Base-by-base conservation (phyloP, 2,888 invertebrate genomes). In the Lycocerus yunnanus region DNA sequence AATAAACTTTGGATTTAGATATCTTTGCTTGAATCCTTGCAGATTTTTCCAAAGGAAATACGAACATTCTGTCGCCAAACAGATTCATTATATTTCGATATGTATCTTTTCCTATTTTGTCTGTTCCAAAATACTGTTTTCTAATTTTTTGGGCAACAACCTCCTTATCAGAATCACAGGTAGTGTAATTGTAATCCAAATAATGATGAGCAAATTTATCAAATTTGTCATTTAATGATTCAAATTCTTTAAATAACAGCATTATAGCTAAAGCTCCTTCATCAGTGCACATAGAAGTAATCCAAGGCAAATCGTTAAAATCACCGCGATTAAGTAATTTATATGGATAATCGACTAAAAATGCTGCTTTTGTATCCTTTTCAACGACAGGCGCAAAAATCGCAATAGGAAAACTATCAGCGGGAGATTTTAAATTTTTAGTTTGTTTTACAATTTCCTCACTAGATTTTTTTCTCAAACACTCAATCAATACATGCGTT, bases 221-320 rank as follows among this genome's bases (percentile, higher is more conserved):
- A 90, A 92, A 93, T 24, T 89, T 81, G 43, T 90, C 88, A 15
- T 68, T 27, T 58, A 78, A 58, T n/a, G 72, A 43, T 16, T 75
- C 68, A n/a, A 65, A 9, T 71, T n/a, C 20, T 60, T 13, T 86
- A 81, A 4, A 92, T 84, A 10, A 80, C 0, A 10, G 2, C 8
- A 91, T 90, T 43, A 90, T 92, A 21, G 93, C 93, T 80, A 92
- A 94, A 14, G 93, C 87, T 72, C 95, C 95, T 85, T 95, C 95
- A 68, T 93, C 91, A 14, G 90, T 89, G 0, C 92, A 91, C 61
- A 92, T 89, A 1, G 92, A 91, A 1, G 91, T 88, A 70, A 95
- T 89, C 89, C 94, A 92, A 0, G 95, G 95, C 9, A 93, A 81
- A 75, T 92, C 90, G 13, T 90, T 87, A 80, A 92, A 90, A 18